A percentile compares a stretch with the other conserved stretches of the same genome.
Evolutionary conservation across 2,113 vertebrate species (phyloP).

Genomic region (Raja brachyura): DNA sequence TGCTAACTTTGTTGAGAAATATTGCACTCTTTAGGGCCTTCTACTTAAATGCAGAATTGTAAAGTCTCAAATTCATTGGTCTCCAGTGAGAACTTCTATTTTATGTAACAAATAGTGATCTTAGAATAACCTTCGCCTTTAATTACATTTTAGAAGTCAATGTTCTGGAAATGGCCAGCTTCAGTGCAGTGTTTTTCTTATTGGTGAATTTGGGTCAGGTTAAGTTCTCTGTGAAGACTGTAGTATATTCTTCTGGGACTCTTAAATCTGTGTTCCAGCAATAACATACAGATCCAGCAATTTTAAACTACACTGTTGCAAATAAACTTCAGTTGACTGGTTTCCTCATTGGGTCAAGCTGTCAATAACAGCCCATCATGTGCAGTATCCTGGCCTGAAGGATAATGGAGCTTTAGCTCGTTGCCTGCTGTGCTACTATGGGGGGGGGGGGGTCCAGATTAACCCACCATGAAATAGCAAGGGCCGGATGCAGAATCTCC

Average conservation of each 20-base stretch:
- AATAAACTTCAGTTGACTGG: background rate
- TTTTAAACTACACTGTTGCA: background rate
- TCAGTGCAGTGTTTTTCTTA: background rate
- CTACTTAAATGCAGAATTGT: background rate
- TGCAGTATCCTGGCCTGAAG: background rate
- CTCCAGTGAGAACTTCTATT: conserved; percentile 14
- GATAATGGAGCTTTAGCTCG: background rate
- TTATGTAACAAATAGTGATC: background rate
- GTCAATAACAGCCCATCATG: background rate
- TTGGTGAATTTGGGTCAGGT: background rate
- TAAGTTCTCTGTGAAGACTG: background rate
- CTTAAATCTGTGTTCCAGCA: background rate
- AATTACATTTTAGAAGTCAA: background rate
- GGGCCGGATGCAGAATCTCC: background rate
- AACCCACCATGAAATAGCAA: background rate
- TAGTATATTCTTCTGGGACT: background rate
- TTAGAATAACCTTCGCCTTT: background rate
- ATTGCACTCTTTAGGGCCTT: background rate
- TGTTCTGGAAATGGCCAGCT: background rate
- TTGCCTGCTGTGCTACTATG: background rate
- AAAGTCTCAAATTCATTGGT: background rate
- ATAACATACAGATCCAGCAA: background rate
- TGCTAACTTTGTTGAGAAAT: background rate
- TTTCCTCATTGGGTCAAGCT: background rate
- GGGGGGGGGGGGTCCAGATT: background rate